Evolutionary conservation across 1,140 invertebrate species (phyloP).

Genomic region (Thaumetopoea pityocampa): DNA sequence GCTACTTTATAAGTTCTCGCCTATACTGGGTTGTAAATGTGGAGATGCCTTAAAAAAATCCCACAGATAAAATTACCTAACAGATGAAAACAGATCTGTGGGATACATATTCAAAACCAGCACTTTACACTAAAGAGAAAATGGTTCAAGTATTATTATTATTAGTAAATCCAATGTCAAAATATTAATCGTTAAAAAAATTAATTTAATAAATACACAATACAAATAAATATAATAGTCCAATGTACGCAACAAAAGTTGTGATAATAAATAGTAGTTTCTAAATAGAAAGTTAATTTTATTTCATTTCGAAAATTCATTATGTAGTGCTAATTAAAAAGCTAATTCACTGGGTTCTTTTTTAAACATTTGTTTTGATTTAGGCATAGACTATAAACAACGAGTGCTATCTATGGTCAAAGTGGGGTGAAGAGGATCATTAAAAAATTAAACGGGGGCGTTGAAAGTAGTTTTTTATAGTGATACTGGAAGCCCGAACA

Average conservation of each 20-base stretch:
- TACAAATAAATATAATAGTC: no score
- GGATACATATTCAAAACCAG: no score
- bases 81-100: conserved; percentile 4
- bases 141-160: no score
- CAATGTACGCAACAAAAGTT: conserved; percentile 28
- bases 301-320: conserved; percentile 33
- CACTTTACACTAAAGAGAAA: no score
- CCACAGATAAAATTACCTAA: neutral
- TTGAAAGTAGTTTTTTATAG: conserved; percentile 54
- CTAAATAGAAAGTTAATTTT: conserved; percentile 48
- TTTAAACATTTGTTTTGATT: conserved; percentile 9
- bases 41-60: no score
- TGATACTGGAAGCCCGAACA: conserved; percentile 72
- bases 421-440: conserved; percentile 15
- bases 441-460: conserved; percentile 28
- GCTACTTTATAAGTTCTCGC: no score
- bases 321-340: conserved; percentile 60
- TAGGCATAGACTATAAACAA: conserved; percentile 8
- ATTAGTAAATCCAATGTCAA: no score
- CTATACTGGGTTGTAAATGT: no score
- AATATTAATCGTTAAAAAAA: no score
- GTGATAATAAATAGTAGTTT: conserved; percentile 60
- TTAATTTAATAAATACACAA: no score
- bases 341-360: conserved; percentile 52
- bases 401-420: conserved; percentile 13